These are phyloP conservation scores for Eleginops maclovinus DNA, from an alignment of 2,113 vertebrate genomes.

Conservation along the genomic window DNA sequence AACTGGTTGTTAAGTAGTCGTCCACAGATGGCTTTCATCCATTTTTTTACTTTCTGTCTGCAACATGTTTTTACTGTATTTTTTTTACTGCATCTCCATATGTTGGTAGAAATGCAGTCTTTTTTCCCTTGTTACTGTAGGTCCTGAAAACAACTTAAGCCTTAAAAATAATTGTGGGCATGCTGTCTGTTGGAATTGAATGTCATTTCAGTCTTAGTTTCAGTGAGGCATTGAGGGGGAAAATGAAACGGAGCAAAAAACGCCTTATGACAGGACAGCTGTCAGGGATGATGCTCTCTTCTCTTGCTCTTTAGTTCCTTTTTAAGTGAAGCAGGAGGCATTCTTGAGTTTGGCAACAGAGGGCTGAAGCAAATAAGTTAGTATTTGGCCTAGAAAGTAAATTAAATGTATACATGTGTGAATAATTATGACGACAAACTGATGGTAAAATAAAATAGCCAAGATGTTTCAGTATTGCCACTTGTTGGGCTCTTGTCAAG, in stretches of 20 bases:
- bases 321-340: slow-evolving; percentile 48
- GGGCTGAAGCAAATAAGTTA: slow-evolving; percentile 34
- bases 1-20: not conserved
- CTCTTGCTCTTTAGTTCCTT: slow-evolving; percentile 37
- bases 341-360: slow-evolving; percentile 37
- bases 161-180: slow-evolving; percentile 1
- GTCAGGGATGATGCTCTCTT: slow-evolving; percentile 60
- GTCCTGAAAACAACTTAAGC: slow-evolving; percentile 8
- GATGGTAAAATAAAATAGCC: slow-evolving; percentile 28
- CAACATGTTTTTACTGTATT: not conserved
- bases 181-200: slow-evolving; percentile 32
- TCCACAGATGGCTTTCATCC: not conserved
- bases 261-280: slow-evolving; percentile 74
- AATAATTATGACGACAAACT: slow-evolving; percentile 48
- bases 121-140: not conserved
- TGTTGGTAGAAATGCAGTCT: not conserved
- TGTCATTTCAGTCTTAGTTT: slow-evolving; percentile 47
- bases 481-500: slow-evolving; percentile 41
- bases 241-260: slow-evolving; percentile 61
- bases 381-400: slow-evolving; percentile 58
- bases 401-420: slow-evolving; percentile 54
- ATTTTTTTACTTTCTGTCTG: not conserved
- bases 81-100: not conserved
- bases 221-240: slow-evolving; percentile 49
- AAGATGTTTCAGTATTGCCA: slow-evolving; percentile 14